phyloP scores from a whole-genome alignment of 53 echinoderm and acorn worm genomes.

The Astropecten irregularis region DNA sequence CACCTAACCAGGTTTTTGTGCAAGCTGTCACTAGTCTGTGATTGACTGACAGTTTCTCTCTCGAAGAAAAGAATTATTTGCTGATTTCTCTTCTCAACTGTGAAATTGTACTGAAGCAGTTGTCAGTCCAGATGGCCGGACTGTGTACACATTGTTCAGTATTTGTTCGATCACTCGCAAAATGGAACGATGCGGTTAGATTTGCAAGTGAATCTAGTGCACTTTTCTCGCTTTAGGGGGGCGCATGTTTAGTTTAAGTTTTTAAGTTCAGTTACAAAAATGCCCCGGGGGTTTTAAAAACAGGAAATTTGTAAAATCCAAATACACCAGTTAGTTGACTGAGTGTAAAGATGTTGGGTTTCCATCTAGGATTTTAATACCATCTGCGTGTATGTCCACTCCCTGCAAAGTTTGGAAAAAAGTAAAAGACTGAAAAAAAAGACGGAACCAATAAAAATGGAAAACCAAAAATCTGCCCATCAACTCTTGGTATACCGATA shows the following conservation, averaged over 20 bases:
- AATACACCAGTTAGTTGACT: not conserved
- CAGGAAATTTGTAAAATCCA: not conserved
- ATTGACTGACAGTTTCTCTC: slow-evolving; percentile 6
- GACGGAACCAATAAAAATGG: too few species aligned
- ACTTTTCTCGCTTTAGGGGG: slow-evolving; percentile 44
- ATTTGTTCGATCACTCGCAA: slow-evolving; percentile 37
- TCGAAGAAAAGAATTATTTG: slow-evolving; percentile 1
- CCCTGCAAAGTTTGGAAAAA: too few species aligned
- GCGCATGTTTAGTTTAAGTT: not conserved
- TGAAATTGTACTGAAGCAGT: slow-evolving; percentile 24
- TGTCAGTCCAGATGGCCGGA: slow-evolving; percentile 3
- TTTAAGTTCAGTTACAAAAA: too few species aligned
- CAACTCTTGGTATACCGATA: too few species aligned
- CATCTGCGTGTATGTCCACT: too few species aligned
- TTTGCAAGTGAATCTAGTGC: slow-evolving; percentile 20
- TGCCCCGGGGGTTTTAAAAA: slow-evolving; percentile 1
- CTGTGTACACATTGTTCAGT: slow-evolving; percentile 34
- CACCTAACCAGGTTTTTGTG: not conserved
- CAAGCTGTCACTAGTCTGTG: slow-evolving; percentile 14
- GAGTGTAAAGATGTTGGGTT: too few species aligned
- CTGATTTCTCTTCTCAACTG: slow-evolving; percentile 13
- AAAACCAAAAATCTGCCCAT: too few species aligned
- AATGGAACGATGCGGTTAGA: not conserved
- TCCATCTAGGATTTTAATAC: too few species aligned
- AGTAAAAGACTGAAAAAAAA: too few species aligned